Conservation (phyloP, 2,888 invertebrate species). For the Smittia sp. region DNA sequence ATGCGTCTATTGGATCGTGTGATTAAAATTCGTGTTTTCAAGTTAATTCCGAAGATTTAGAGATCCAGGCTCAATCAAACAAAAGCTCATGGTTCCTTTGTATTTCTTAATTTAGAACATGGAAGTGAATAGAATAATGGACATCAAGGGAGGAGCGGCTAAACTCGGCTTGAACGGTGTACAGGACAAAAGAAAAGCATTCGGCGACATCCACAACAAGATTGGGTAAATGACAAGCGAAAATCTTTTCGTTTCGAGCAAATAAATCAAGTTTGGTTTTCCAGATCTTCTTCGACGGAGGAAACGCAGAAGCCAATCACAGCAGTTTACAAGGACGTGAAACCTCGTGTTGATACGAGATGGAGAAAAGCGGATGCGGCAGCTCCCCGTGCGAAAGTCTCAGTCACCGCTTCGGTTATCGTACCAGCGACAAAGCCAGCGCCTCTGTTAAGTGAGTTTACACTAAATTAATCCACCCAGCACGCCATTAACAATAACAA, state of each 20-base stretch:
- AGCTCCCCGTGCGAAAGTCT: not conserved
- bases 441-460: not conserved
- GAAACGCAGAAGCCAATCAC: not conserved
- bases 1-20: no score
- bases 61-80: not conserved
- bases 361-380: constrained; percentile 48
- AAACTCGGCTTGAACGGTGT: not conserved
- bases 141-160: not conserved
- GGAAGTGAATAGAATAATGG: not conserved
- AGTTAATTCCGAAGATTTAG: not conserved
- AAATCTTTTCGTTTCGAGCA: not conserved
- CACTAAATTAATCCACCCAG: no score
- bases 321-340: constrained; percentile 47
- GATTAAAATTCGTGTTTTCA: not conserved
- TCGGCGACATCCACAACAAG: constrained; percentile 29
- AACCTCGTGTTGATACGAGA: constrained; percentile 51
- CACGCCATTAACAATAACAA: no score
- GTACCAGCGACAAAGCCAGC: not conserved
- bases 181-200: constrained; percentile 22
- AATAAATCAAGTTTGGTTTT: not conserved
- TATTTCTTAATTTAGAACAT: not conserved
- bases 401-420: not conserved
- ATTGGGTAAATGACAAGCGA: not conserved
- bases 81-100: constrained; percentile 1
- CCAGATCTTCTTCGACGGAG: not conserved